Conservation (phyloP, 2,888 invertebrate species). For the Empis livida region DNA sequence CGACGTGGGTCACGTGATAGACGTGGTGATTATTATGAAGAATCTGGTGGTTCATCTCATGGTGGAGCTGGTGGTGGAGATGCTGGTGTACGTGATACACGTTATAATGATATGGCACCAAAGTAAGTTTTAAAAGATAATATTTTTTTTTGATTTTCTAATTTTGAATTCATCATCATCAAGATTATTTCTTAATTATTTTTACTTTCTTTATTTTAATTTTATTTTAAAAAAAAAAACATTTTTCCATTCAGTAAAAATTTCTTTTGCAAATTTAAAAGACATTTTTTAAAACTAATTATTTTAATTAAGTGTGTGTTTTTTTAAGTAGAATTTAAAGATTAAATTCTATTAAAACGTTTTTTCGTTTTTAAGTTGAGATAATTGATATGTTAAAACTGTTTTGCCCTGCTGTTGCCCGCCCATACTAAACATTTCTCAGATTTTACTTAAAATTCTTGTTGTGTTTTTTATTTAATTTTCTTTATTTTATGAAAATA, state of each 20-base stretch:
- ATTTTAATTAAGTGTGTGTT: too few species aligned
- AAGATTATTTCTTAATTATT: background rate
- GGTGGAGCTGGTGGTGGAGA: constrained; percentile 39
- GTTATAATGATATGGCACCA: constrained; percentile 77
- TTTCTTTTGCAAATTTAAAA: background rate
- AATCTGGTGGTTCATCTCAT: constrained; percentile 35
- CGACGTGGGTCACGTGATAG: constrained; percentile 26
- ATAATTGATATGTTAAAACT: too few species aligned
- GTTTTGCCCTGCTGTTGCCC: too few species aligned
- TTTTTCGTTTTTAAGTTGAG: too few species aligned
- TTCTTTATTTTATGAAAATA: too few species aligned
- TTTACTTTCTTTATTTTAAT: background rate
- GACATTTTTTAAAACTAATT: background rate
- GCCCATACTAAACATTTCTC: too few species aligned
- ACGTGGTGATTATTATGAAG: constrained; percentile 38
- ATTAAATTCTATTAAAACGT: too few species aligned
- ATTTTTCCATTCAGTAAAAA: background rate
- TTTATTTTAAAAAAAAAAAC: too few species aligned
- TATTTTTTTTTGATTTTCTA: background rate
- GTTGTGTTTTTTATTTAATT: too few species aligned
- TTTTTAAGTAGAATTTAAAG: too few species aligned
- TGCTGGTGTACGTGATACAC: constrained; percentile 48
- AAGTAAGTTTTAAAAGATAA: constrained; percentile 50
- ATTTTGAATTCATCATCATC: background rate
- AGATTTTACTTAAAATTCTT: too few species aligned